Conservation (phyloP, 2,113 vertebrate genomes). For the Toxotes chatareus region DNA sequence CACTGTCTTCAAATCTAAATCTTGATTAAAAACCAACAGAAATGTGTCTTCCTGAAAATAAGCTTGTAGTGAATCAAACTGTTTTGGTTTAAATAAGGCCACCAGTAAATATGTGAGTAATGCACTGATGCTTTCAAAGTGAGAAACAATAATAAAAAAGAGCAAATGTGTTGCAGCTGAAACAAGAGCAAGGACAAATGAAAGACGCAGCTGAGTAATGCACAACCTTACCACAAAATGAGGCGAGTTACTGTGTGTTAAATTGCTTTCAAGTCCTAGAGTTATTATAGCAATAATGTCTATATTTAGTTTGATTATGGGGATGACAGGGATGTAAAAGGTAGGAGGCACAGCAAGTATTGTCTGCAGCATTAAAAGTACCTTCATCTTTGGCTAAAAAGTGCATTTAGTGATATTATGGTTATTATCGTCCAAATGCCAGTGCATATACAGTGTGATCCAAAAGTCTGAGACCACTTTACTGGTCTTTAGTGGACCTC, state of each 20-base stretch:
- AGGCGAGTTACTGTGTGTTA: not conserved
- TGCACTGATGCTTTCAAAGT: not conserved
- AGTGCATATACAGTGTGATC: too few species aligned
- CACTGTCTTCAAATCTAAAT: conserved; percentile 15
- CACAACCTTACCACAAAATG: not conserved
- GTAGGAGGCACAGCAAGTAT: too few species aligned
- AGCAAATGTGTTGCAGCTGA: not conserved
- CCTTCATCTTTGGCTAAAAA: not conserved
- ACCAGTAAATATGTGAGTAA: not conserved
- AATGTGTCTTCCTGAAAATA: too few species aligned
- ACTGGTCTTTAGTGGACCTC: too few species aligned
- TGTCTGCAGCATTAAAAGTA: not conserved
- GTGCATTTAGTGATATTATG: not conserved
- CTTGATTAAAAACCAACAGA: not conserved
- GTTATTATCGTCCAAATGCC: too few species aligned
- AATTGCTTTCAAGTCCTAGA: conserved; percentile 10
- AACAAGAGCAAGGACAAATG: conserved; percentile 2
- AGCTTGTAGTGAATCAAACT: not conserved
- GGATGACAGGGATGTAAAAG: not conserved
- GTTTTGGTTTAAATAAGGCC: not conserved
- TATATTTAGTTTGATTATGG: conserved; percentile 5
- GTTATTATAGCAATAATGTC: conserved; percentile 16
- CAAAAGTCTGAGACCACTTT: too few species aligned
- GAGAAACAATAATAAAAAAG: not conserved
- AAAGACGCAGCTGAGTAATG: conserved; percentile 2